Conservation (phyloP, 2,113 vertebrate species). For the Dinomys branickii region DNA sequence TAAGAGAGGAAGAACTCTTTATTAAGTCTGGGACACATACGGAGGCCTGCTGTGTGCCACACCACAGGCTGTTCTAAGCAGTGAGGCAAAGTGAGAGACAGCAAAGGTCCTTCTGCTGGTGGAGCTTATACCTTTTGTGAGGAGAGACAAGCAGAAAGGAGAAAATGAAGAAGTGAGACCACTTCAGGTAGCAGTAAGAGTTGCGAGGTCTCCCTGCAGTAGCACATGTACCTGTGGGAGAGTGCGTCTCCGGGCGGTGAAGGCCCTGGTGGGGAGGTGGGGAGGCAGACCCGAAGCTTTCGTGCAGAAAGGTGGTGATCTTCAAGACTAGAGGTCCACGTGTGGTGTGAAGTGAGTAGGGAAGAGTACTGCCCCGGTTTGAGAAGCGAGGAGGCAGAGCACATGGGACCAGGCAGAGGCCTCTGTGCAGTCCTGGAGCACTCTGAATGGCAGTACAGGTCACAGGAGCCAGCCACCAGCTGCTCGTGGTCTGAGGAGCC, state of each 20-base stretch:
- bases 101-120: neutral
- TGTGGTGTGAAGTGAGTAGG: neutral
- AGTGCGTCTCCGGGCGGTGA: neutral
- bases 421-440: too few species aligned
- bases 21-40: neutral
- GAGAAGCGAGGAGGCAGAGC: neutral
- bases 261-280: neutral
- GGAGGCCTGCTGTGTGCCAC: neutral
- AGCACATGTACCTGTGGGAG: too few species aligned
- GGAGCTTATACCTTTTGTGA: neutral
- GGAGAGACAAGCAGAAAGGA: neutral
- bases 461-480: too few species aligned
- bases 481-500: too few species aligned
- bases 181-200: too few species aligned
- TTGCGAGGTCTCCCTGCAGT: neutral
- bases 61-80: neutral
- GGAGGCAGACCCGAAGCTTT: neutral
- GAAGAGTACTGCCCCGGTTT: neutral
- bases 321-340: neutral
- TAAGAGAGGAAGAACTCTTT: neutral
- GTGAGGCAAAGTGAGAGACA: neutral
- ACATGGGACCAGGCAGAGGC: neutral
- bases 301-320: neutral
- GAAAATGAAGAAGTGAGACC: neutral
- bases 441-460: too few species aligned